These are phyloP conservation scores for Pontoporia blainvillei DNA, from an alignment of 2,113 vertebrate species.

Conservation along the genomic window DNA sequence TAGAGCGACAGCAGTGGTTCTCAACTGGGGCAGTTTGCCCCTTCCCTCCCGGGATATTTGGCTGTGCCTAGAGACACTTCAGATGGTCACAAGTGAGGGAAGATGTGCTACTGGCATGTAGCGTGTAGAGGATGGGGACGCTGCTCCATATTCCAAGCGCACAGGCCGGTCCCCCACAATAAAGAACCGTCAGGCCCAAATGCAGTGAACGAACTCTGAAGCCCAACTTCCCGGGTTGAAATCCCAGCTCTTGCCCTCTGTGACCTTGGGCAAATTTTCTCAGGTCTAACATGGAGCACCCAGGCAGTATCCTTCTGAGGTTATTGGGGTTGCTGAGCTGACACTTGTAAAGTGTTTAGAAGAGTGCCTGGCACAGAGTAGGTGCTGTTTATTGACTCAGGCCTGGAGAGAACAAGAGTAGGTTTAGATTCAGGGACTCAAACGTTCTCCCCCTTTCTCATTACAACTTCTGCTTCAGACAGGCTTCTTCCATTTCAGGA, in stretches of 20 bases:
- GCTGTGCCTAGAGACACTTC: not conserved
- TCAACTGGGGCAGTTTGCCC: not conserved
- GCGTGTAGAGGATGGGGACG: not conserved
- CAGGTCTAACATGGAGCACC: not conserved
- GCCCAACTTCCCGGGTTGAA: not conserved
- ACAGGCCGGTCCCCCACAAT: not conserved
- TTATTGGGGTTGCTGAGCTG: not conserved
- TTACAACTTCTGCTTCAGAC: not conserved
- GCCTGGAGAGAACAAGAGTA: not conserved
- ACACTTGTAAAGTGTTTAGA: not conserved
- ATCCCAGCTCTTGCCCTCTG: not conserved
- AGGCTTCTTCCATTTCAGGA: not conserved
- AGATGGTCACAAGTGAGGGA: not conserved
- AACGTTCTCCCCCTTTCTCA: not conserved
- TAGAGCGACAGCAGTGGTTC: not conserved
- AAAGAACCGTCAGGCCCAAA: not conserved
- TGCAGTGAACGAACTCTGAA: accelerated
- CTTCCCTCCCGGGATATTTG: not conserved
- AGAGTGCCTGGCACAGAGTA: accelerated
- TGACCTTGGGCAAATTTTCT: not conserved
- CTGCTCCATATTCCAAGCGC: not conserved
- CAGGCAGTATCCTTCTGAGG: not conserved
- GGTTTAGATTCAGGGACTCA: not conserved
- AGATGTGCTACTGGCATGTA: not conserved
- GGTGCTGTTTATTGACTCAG: not conserved